Evolutionary conservation across 2,113 vertebrate species (phyloP), one percentile per base, ranked within the genome.

Genomic region (Petroica traversi): DNA sequence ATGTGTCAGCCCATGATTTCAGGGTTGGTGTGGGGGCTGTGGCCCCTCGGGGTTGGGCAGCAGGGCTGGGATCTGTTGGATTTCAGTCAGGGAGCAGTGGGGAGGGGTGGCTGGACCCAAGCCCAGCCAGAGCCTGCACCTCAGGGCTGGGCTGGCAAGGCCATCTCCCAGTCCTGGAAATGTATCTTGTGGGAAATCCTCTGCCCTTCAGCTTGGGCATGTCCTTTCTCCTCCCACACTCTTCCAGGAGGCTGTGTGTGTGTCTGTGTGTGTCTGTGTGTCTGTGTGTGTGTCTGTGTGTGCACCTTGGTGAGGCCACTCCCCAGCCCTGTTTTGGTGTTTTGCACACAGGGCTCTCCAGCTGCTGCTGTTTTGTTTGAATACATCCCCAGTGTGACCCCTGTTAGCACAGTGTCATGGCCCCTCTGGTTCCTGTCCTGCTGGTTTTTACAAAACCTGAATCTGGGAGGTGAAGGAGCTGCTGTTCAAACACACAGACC

Each of bases 11-110:
- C 71, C 5, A 31, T 19, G 10, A 16, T 67, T 23, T 77, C 33
- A 12, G 58, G 14, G 11, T 33, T n/a, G 31, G 4, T 25, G 28
- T 2, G 7, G 13, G 33, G 25, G 8, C 26, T 7, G 22, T 31
- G 66, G 40, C 46, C 18, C 36, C 34, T 19, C 6, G 1, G 31
- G 20, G 4, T 13, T 12, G 17, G 33, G n/a, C 3, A 2, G 29
- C 49, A 43, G 41, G 31, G n/a, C 49, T 34, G 26, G 34, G 58
- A n/a, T 54, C 62, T 0, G 0, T 7, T 0, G 0, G 17, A 10
- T 62, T 64, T 43, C 18, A 15, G n/a, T 45, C 19, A 12, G 26
- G 38, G 10, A 83, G 19, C 5, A 3, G 19, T 4, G 0, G 1
- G 8, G 26, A 74, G 29, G 36, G 23, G 26, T 74, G 33, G 12